Evolutionary conservation across 64 coral and sea anemone genomes (phyloP), one percentile per base, ranked within the genome.

Genomic region (Dendrophyllia cribrosa): DNA sequence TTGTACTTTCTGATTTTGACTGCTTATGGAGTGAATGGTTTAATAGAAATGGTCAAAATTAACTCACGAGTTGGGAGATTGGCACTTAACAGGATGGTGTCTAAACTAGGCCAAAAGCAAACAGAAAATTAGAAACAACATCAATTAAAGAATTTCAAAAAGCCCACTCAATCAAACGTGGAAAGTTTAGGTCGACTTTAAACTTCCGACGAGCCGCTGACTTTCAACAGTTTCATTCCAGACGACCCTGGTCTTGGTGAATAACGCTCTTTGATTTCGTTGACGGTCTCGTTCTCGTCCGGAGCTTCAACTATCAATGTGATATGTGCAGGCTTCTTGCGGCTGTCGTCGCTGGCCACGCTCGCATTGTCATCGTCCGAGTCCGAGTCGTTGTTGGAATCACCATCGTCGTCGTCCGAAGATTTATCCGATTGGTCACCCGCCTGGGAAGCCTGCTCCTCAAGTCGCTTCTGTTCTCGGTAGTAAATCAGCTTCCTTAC

Each of bases 381-480:
- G 16, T 73, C 75, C 52, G 34, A 75, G 59, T 87, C 62, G 59
- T 85, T 73, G 55, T 82, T 55, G 3, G 89, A 91, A 0, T 91
- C 79, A 24, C 48, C 78, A 13, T 85, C 69, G 23, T 82, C 53
- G 22, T 59, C 62, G 14, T 68, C 80, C 45, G 80, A 67, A 24
- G 61, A 84, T 66, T 66, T 67, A 66, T 23, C 62, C 7, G 80
- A 67, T 68, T 67, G 58, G 60, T 68, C 62, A 4, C 47, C 80
- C 43, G 17, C 62, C 17, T 67, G 58, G 1, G 62, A 84, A 20
- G 45, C 59, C 23, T 64, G 19, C 43, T 97, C 95, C 24, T 97
- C 95, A 51, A 90, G 62, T 53, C 78, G 88, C 58, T 83, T 89
- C 67, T 94, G 89, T 87, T 89, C 90, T 24, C 91, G 90, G 68